Base-by-base conservation (phyloP, 1,140 invertebrate genomes). In the Tigriopus japonicus region DNA sequence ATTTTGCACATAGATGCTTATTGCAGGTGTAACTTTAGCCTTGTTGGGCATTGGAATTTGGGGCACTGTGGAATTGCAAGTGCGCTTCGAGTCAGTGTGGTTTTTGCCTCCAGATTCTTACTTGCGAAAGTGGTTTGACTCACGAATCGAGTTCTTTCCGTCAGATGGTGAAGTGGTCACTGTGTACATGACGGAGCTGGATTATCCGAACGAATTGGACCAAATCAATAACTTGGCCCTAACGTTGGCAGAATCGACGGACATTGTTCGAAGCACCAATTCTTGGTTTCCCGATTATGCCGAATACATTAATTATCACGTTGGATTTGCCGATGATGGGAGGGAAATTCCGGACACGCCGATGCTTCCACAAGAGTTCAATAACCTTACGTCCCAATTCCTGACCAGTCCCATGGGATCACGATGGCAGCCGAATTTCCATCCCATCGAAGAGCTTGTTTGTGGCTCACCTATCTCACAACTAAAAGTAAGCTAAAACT, bases 41-140 rank as follows among this genome's bases (percentile, higher is more conserved):
- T n/a, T 73, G 40, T 56, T 68, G 6, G 65, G 63, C 42, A 61
- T 69, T 2, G 67, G 68, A 43, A 55, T 67, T 3, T 73, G 68
- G 66, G 75, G 74, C 6, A 71, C 77, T 23, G 70, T 72, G 21
- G 66, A 74, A 7, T 64, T 79, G 45, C 66, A 72, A n/a, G 75
- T 76, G 60, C 73, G 78, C 53, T 80, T 78, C 65, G 75, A 79
- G 64, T 72, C 77, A 0, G 69, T 74, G 15, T 72, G 72, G 69
- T 80, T 78, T 65, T 67, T 79, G 15, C 76, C 77, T 40, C 69
- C 72, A 53, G 69, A 70, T 2, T 75, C 75, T 1, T 65, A 66
- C 53, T 42, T 67, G 1, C 59, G 56, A 52, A 28, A 41, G n/a
- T 58, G 56, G 56, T 28, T 58, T 42, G 24, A n/a, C 14, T n/a